phyloP scores from a whole-genome alignment of 2,113 vertebrate genomes.

The Rhagologus leucostigma region DNA sequence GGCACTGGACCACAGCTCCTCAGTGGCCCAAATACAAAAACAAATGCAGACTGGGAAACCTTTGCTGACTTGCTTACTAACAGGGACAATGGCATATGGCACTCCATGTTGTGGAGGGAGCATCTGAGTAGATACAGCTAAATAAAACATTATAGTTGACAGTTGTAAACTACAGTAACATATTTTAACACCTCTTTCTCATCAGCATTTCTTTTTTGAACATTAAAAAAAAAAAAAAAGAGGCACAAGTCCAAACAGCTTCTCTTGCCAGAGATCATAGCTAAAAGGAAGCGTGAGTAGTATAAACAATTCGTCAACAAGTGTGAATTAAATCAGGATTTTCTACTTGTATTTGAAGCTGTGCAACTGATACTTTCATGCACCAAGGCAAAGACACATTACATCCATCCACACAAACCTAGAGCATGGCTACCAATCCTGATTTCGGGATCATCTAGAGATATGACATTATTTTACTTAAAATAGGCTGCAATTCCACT shows the following conservation, averaged over 20 bases:
- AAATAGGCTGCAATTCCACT: background rate
- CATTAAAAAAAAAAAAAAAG: background rate
- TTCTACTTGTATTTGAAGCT: background rate
- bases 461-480: background rate
- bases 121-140: conserved; percentile 68
- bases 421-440: background rate
- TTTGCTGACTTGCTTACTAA: conserved; percentile 62
- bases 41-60: conserved; percentile 64
- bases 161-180: conserved; percentile 70
- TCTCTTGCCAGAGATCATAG: background rate
- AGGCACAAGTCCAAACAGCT: conserved; percentile 46
- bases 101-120: conserved; percentile 68
- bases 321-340: background rate
- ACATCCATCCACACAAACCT: background rate
- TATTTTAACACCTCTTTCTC: conserved; percentile 61
- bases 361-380: background rate
- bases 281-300: background rate
- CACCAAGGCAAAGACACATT: background rate
- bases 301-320: conserved; percentile 27
- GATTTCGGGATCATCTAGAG: background rate
- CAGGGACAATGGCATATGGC: conserved; percentile 83
- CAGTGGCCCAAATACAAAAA: conserved; percentile 72
- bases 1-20: conserved; percentile 83
- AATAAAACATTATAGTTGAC: conserved; percentile 80
- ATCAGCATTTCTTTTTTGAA: conserved; percentile 39